Base-by-base conservation (phyloP, 2,888 invertebrate species). In the Apamea anceps region DNA sequence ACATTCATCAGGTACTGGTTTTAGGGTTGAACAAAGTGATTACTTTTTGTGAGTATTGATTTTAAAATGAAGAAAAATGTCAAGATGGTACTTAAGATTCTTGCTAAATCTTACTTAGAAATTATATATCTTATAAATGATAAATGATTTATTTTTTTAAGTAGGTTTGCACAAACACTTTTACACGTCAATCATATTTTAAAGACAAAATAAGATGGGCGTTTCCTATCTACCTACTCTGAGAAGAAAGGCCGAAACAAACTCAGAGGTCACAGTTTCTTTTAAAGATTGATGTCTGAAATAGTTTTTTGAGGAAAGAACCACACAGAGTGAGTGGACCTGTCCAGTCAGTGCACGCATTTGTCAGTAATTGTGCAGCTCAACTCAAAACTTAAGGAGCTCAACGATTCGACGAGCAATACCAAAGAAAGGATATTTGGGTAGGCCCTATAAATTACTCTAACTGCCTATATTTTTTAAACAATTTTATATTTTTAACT, bases 1-100 rank as follows among this genome's bases (percentile, higher is more conserved):
- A 72, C 15, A 48, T 81, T 28, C 5, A 25, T 42, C 1, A 45
- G 45, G 15, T 63, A 54, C 57, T 51, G 42, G n/a, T 21, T 63
- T 63, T 63, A 10, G 37, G 5, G 70, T 76, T 6, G 1, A 12
- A 62, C 32, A 45, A 51, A 28, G 12, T 12, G 3, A 48, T 78
- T 80, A 42, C 6, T 72, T 79, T 51, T 28, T 60, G 25, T n/a
- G 8, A 60, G 37, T 70, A n/a, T 57, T 42, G 74, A 21, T 18
- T 32, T 5, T 48, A 8, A 73, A 25, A 25, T 45, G 10, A 28
- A 68, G 12, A 28, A 21, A 28, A 28, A 28, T 12, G 28, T 45
- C 7, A 48, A 21, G 45, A 5, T 45, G 28, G 10, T 42, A 15
- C 66, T 66, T 18, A n/a, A 12, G n/a, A n/a, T 68, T 45, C 66